These are phyloP conservation scores for Drosophila mojavensis DNA, from an alignment of 1,140 invertebrate species.

Conservation along the genomic window DNA sequence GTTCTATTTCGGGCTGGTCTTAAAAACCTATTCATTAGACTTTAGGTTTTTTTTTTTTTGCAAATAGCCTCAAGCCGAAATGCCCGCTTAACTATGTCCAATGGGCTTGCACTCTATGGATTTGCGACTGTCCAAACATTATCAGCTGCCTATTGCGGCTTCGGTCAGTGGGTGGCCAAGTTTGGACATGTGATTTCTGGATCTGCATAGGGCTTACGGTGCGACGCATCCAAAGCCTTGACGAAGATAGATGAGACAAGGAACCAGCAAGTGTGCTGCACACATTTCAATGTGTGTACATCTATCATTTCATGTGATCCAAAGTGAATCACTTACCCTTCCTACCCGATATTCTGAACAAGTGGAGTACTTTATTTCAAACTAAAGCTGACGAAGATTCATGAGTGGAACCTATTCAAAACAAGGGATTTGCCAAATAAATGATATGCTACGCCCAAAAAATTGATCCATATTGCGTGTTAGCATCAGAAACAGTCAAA, in stretches of 20 bases:
- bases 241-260: conserved; percentile 42
- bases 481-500: not conserved
- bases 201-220: conserved; percentile 4
- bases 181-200: not conserved
- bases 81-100: conserved; percentile 22
- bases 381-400: conserved; percentile 45
- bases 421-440: not conserved
- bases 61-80: conserved; percentile 1
- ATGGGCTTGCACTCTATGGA: conserved; percentile 4
- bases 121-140: conserved; percentile 17
- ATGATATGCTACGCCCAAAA: not conserved
- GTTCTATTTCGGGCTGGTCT: conserved; percentile 47
- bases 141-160: conserved; percentile 37
- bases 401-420: not conserved
- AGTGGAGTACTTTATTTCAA: not conserved
- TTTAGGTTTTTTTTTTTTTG: conserved; percentile 8
- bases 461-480: not conserved
- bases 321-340: not conserved
- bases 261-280: not conserved
- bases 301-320: not conserved
- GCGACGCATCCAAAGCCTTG: conserved; percentile 10
- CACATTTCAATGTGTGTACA: not conserved
- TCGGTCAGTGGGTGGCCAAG: conserved; percentile 39
- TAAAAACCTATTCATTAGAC: conserved; percentile 54
- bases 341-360: not conserved